A percentile compares a stretch with the other conserved stretches of the same genome.
phyloP scores from a whole-genome alignment of 2,888 invertebrate genomes.

The Athalia rosae region DNA sequence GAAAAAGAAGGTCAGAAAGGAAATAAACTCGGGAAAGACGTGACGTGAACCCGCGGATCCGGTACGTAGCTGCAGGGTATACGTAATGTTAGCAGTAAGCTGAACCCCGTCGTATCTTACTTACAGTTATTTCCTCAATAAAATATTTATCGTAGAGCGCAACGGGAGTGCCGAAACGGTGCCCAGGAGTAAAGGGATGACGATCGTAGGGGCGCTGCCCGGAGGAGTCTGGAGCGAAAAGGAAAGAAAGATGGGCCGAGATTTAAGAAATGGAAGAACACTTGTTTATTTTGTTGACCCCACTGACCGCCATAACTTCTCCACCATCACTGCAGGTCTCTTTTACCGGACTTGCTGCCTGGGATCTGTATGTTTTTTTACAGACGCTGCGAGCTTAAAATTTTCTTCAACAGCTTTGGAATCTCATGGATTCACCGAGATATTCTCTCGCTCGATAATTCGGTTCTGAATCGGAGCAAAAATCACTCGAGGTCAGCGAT shows the following conservation, averaged over 20 bases:
- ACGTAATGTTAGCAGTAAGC: constrained; percentile 30
- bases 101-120: constrained; percentile 49
- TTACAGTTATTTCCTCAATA: constrained; percentile 57
- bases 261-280: constrained; percentile 63
- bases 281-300: constrained; percentile 64
- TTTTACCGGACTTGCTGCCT: background rate
- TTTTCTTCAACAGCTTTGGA: too few species aligned
- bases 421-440: too few species aligned
- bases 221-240: constrained; percentile 12
- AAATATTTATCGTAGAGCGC: constrained; percentile 61
- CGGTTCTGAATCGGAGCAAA: too few species aligned
- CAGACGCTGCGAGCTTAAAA: too few species aligned
- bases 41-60: background rate
- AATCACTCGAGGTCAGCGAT: too few species aligned
- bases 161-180: constrained; percentile 35
- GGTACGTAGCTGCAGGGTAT: constrained; percentile 4
- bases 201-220: constrained; percentile 15
- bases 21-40: too few species aligned
- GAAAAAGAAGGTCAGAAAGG: too few species aligned
- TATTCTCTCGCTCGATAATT: too few species aligned
- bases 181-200: constrained; percentile 33
- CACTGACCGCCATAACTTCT: constrained; percentile 40
- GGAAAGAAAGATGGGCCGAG: constrained; percentile 55
- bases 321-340: constrained; percentile 26
- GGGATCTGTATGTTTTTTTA: background rate